Base-by-base conservation (phyloP, 2,113 vertebrate genomes). In the Arenaria interpres region DNA sequence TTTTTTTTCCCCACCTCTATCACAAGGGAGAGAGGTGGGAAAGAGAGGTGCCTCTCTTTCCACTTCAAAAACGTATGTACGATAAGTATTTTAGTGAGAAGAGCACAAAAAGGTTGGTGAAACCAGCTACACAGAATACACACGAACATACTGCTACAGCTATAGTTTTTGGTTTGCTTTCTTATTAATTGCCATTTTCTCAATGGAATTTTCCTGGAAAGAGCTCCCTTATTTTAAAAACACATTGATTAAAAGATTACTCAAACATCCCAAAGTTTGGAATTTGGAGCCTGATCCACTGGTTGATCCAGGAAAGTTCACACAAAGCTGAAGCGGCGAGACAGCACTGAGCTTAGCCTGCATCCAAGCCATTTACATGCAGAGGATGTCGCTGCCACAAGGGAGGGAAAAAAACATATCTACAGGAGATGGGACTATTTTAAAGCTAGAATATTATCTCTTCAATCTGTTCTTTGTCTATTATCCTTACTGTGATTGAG, bases 341-440 rank as follows among this genome's bases (percentile, higher is more conserved):
- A 72, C 4, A 76, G 88, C 46, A 48, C 78, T 51, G 85, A 32
- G 90, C 12, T 81, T 50, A 56, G 45, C 60, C 79, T 78, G n/a
- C 82, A 93, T 95, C 83, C 53, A 79, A 84, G 46, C 91, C 68
- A 96, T 95, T 97, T 92, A 89, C 64, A 94, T 88, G 85, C 85
- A 93, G 76, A 95, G 87, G 45, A 79, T 78, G 92, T 53, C 35
- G 8, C 39, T 88, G 89, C 54, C 81, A 95, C 0, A 0, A 89
- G 84, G 83, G 77, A 78, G 43, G 81, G 60, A 46, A 84, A 73
- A 73, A 73, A 50, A 21, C 12, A 7, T 4, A 84, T 64, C 93
- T 83, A 69, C 12, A 62, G 41, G 78, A 97, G 83, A 78, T 48
- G 63, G 54, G 72, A 63, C 82, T 66, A 46, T 45, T 88, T 94